Conservation (phyloP, 2,888 invertebrate genomes). For the Agonopterix arenella region DNA sequence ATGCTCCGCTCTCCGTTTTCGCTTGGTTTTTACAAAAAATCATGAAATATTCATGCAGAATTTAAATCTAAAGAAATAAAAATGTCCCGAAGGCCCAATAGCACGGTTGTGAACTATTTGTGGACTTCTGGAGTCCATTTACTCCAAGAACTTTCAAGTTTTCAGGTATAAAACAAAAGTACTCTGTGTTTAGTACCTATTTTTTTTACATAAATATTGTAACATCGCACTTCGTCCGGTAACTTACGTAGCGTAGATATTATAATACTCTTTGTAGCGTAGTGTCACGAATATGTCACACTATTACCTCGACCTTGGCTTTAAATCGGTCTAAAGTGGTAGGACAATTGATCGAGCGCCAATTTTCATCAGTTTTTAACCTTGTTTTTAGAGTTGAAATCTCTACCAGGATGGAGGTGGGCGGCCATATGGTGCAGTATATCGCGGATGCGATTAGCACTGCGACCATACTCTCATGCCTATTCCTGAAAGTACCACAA, state of each 20-base stretch:
- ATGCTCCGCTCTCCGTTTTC: too few species aligned
- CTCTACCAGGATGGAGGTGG: conserved; percentile 37
- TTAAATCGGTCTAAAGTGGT: conserved; percentile 23
- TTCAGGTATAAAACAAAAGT: too few species aligned
- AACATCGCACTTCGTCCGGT: too few species aligned
- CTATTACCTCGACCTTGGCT: conserved; percentile 23
- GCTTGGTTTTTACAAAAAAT: too few species aligned
- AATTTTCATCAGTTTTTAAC: background rate
- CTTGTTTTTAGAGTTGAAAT: conserved; percentile 1
- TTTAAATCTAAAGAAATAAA: background rate
- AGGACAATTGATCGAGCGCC: conserved; percentile 25
- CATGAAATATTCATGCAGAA: too few species aligned
- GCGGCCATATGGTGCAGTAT: conserved; percentile 18
- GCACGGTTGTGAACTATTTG: background rate
- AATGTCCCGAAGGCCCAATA: background rate
- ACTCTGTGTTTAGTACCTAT: too few species aligned
- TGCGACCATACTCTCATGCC: conserved; percentile 86
- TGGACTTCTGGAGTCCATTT: background rate
- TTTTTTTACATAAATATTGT: too few species aligned
- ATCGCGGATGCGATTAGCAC: conserved; percentile 75
- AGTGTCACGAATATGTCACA: too few species aligned
- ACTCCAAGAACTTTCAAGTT: too few species aligned
- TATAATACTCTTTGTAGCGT: too few species aligned
- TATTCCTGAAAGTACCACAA: conserved; percentile 89
- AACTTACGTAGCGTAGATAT: too few species aligned